These are phyloP conservation scores for Psittacula cyanocephala DNA, from an alignment of 2,113 vertebrate genomes.

Conservation along the genomic window DNA sequence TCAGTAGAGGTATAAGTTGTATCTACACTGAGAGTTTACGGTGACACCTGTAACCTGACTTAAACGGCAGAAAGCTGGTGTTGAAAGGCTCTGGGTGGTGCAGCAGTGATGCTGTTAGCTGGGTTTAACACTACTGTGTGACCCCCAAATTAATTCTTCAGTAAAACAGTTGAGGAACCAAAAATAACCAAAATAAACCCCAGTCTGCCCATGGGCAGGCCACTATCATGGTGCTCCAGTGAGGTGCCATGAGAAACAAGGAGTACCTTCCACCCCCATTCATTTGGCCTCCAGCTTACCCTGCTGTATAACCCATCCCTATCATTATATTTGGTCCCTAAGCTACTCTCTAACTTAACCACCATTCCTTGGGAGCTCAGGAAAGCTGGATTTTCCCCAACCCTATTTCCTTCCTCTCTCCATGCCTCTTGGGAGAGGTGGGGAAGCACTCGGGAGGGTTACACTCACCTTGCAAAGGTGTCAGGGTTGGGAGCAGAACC, in stretches of 20 bases:
- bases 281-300: not conserved
- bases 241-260: not conserved
- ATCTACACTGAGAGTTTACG: not conserved
- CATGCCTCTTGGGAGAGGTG: fast-evolving
- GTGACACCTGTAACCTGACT: not conserved
- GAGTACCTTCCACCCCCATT: not conserved
- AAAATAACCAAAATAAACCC: not conserved
- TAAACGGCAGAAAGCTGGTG: not conserved
- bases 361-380: not conserved
- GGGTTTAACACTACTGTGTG: not conserved
- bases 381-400: not conserved
- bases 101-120: fast-evolving
- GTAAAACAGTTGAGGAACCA: not conserved
- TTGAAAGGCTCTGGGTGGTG: not conserved
- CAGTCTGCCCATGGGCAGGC: not conserved
- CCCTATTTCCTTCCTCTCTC: fast-evolving
- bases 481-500: not conserved
- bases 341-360: not conserved
- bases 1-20: not conserved
- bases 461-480: not conserved
- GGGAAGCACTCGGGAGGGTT: not conserved
- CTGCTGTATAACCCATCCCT: not conserved
- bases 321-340: not conserved
- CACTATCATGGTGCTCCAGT: fast-evolving
- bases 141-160: not conserved